Evolutionary conservation across 2,797 vertebrate genomes (phyloP).

Genomic region (Buphagus erythrorhynchus): DNA sequence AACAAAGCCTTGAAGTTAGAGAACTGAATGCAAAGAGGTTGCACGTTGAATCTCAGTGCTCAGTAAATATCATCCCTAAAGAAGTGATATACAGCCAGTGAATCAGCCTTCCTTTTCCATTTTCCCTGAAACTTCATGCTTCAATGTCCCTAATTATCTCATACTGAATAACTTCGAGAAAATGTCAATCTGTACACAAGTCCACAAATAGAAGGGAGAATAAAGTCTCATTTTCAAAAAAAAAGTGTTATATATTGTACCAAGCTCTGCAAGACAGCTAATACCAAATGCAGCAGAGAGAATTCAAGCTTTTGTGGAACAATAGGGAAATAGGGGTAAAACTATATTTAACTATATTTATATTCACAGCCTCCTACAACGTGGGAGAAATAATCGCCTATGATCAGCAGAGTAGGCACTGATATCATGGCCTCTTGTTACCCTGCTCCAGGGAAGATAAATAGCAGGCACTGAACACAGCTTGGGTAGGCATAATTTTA

Average conservation of each 20-base stretch:
- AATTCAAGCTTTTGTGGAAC: background rate
- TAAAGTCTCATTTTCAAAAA: background rate
- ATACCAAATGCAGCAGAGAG: background rate
- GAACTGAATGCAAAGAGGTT: background rate
- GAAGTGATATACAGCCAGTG: background rate
- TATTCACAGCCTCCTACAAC: background rate
- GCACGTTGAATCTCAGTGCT: background rate
- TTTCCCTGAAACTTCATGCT: background rate
- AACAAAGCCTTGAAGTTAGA: conserved; percentile 18
- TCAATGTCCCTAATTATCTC: conserved; percentile 18
- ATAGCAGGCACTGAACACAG: background rate
- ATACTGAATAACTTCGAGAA: background rate
- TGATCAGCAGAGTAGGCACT: background rate
- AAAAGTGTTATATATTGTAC: background rate
- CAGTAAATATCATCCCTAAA: background rate
- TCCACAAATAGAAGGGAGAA: background rate
- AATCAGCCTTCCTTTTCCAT: background rate
- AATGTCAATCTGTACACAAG: background rate
- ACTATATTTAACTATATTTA: conserved; percentile 25
- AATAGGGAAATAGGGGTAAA: background rate
- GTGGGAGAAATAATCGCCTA: background rate
- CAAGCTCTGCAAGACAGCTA: background rate
- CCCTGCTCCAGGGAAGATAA: background rate
- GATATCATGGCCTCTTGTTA: background rate
- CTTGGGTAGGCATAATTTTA: background rate